These are phyloP conservation scores for Bombus superbus DNA, from an alignment of 1,140 invertebrate species.

Conservation along the genomic window DNA sequence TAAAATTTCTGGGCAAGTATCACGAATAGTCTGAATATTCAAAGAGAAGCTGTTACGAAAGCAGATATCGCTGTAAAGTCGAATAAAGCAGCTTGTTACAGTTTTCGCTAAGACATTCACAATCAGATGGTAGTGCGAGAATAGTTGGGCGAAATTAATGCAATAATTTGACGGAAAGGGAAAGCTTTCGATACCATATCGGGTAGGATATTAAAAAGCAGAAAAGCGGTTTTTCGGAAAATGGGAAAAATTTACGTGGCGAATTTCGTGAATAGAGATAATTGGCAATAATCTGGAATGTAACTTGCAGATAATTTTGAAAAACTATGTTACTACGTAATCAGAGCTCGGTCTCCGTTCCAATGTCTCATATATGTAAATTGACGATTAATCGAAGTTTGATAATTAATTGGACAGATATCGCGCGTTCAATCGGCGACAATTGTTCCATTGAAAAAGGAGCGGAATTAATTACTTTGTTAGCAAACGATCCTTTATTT, in stretches of 20 bases:
- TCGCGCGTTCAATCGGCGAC: too few relatives aligned
- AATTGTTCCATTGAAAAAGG: neutral
- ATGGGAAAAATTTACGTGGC: neutral
- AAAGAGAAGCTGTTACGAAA: too few relatives aligned
- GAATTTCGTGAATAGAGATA: neutral
- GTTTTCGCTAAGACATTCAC: too few relatives aligned
- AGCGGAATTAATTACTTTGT: neutral
- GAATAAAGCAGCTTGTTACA: too few relatives aligned
- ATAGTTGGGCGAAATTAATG: neutral
- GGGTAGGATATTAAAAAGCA: conserved; percentile 1
- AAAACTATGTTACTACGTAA: neutral
- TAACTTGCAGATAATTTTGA: neutral
- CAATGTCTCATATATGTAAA: neutral
- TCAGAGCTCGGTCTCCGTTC: too few relatives aligned
- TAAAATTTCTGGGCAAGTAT: too few relatives aligned
- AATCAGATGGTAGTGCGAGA: too few relatives aligned
- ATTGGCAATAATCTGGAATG: neutral
- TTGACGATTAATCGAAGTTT: neutral
- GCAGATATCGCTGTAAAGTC: too few relatives aligned
- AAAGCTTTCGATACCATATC: neutral
- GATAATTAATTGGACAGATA: neutral
- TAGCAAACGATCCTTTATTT: neutral
- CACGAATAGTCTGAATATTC: too few relatives aligned
- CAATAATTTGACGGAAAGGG: neutral
- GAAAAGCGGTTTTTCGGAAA: neutral